Conservation (phyloP, 2,797 vertebrate genomes). For the Mus caroli region DNA sequence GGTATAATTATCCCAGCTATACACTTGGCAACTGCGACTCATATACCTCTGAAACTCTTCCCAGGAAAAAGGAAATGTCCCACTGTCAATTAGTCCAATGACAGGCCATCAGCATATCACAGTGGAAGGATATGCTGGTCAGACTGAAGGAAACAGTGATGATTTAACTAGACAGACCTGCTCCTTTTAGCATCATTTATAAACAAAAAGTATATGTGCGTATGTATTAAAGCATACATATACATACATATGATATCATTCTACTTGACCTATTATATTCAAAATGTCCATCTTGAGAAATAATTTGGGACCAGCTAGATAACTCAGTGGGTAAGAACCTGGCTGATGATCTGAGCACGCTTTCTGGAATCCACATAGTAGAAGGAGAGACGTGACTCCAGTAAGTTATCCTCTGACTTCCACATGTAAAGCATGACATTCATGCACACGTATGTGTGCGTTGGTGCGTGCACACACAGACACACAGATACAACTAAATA, state of each 20-base stretch:
- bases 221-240: not conserved
- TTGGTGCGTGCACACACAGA: not conserved
- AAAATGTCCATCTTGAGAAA: constrained; percentile 25
- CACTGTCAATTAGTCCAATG: not conserved
- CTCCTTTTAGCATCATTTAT: constrained; percentile 59
- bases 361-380: not conserved
- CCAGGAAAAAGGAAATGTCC: not conserved
- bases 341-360: no score
- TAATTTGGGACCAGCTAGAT: not conserved
- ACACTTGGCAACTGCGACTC: not conserved
- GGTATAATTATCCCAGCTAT: not conserved
- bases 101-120: not conserved
- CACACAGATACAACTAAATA: not conserved
- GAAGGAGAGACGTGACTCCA: not conserved
- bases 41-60: constrained; percentile 18
- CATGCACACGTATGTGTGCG: not conserved
- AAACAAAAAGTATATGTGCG: not conserved
- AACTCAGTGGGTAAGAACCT: not conserved
- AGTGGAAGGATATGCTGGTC: not conserved
- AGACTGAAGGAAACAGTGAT: constrained; percentile 56
- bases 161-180: constrained; percentile 2
- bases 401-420: not conserved
- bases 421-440: not conserved
- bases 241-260: not conserved
- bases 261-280: constrained; percentile 5